Conservation (phyloP, 2,113 vertebrate genomes). For the Peucedramus taeniatus region DNA sequence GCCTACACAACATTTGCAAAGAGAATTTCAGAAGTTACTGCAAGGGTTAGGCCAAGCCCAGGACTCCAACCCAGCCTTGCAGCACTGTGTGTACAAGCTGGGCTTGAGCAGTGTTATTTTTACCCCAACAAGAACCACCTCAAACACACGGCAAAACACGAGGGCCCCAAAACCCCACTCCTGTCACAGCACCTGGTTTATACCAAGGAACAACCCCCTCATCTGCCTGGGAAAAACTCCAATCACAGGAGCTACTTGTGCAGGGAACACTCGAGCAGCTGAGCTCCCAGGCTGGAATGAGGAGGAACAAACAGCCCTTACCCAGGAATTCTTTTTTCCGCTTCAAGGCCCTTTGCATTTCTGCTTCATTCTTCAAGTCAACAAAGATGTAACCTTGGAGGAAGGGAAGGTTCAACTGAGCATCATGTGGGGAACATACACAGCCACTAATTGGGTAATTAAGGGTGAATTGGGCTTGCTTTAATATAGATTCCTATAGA, state of each 20-base stretch:
- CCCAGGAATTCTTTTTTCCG: conserved; percentile 91
- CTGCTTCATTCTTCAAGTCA: conserved; percentile 85
- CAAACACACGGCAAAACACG: fast-evolving
- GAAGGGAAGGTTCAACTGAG: not conserved
- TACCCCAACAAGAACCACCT: not conserved
- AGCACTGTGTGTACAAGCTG: not conserved
- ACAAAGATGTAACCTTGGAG: conserved; percentile 88
- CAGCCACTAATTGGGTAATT: conserved; percentile 43
- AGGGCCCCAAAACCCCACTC: not conserved
- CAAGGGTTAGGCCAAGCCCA: not conserved
- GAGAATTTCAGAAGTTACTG: not conserved
- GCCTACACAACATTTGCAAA: not conserved
- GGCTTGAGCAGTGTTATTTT: not conserved
- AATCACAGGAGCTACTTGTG: not conserved
- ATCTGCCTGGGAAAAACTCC: not conserved
- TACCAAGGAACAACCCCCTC: not conserved
- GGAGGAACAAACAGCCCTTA: conserved; percentile 58
- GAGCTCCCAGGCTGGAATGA: not conserved
- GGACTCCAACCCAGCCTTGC: not conserved
- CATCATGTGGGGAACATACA: not conserved
- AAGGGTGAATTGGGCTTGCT: not conserved
- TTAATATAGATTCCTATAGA: not conserved
- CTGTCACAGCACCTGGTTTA: not conserved
- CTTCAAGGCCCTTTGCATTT: conserved; percentile 85
- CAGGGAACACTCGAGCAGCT: conserved; percentile 3